Evolutionary conservation across 2,888 invertebrate species (phyloP), one percentile per base, ranked within the genome.

Genomic region (Beris morrisii): DNA sequence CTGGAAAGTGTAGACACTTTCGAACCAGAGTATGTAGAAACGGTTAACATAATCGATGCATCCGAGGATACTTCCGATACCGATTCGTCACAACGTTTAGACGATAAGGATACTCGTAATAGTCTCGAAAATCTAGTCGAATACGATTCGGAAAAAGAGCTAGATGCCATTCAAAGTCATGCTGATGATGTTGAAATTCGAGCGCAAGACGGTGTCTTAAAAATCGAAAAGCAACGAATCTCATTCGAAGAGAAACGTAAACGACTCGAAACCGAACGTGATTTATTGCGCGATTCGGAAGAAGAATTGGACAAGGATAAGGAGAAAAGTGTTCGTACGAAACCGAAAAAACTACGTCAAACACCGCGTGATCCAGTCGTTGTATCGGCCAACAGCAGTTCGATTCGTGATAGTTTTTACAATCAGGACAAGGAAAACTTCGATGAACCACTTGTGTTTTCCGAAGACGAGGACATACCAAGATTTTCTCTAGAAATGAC

Each of bases 381-480:
- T 15, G 31, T 50, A 45, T 83, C 83, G 67, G 50, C 61, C 2
- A 38, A 22, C 22, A 15, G 11, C 15, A 3, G 4, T 7, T 4
- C 58, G 2, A 22, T 61, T 9, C 82, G 83, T 70, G 83, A 86
- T 73, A 86, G 86, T 76, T 86, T 86, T 76, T 84, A 85, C 75
- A 84, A 83, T 65, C 83, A 84, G 67, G 86, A 86, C 73, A 86
- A 85, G 75, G 86, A 87, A 73, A 83, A 83, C 59, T 78, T 74
- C 61, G 86, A 86, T 72, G 86, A 86, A 71, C 80, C 81, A 64
- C 75, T 86, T 69, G 84, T 84, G 70, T 87, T 87, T 77, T 87
- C 86, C 65, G 86, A 85, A 71, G 86, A 86, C 74, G 85, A 84
- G 67, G 84, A 84, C 72, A 82, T 83, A 73, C 78, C 79, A 71